Base-by-base conservation (phyloP, 2,113 vertebrate genomes). In the Probosciger aterrimus region DNA sequence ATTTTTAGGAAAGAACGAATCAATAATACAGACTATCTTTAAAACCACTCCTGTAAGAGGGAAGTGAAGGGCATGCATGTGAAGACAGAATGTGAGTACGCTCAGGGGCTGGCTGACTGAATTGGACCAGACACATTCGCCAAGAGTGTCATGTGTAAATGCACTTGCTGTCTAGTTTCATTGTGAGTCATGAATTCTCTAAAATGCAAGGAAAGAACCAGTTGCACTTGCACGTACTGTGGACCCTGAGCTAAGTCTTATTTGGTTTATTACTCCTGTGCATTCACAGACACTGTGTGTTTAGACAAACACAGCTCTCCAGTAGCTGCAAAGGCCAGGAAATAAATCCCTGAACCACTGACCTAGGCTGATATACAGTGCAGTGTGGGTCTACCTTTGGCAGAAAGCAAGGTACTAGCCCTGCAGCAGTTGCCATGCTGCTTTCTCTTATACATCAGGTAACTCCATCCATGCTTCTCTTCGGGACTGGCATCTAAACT, bases 131-230 rank as follows among this genome's bases (percentile, higher is more conserved):
- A 88, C 68, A 18, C 0, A 0, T 0, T 57, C 57, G 67, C 78
- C 59, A 52, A 25, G 57, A 87, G 53, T 3, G 53, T n/a, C 5
- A 35, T 8, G 77, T 65, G 59, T 35, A n/a, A 74, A 35, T 27
- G 59, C 46, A 9, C 46, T 55, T 2, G 4, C 85, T 88, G 92
- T 96, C 96, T 97, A 28, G 77, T 96, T 96, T 94, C 95, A 62
- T 37, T 69, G 35, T 95, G 92, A 95, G 74, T 88, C 88, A 82
- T 5, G 1, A 37, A 52, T n/a, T 63, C 95, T 87, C 77, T 19
- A 39, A 57, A 73, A 65, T 31, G 39, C 80, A 82, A 76, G 37
- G 57, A 95, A 94, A 81, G 84, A 88, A 62, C 70, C 24, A 28
- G 62, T 71, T 82, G 77, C 10, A 19, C 57, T 94, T 33, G 55